Evolutionary conservation across 2,797 vertebrate genomes (phyloP).

Genomic region (Gallinago solitaria): DNA sequence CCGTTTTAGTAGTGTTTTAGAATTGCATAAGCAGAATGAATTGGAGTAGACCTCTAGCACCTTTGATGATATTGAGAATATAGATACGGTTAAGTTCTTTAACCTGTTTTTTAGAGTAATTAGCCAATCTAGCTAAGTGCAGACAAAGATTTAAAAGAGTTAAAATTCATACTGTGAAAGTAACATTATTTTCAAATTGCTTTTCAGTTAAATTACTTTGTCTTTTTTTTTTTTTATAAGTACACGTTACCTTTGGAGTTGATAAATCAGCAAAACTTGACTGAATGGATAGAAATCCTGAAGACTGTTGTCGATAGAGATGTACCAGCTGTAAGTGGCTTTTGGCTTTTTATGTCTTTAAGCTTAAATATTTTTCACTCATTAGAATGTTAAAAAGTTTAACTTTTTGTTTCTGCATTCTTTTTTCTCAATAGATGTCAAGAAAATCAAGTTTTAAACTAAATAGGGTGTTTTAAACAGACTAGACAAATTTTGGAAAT

Average conservation of each 20-base stretch:
- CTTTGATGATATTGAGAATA: background rate
- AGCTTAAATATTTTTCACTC: background rate
- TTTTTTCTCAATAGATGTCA: background rate
- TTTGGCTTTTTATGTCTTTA: background rate
- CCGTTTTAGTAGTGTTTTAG: background rate
- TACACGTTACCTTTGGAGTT: slow-evolving; percentile 97
- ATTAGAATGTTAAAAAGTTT: background rate
- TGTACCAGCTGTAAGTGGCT: slow-evolving; percentile 90
- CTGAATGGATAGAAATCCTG: slow-evolving; percentile 98
- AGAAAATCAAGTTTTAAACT: background rate
- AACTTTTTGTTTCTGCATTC: background rate
- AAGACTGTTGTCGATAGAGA: slow-evolving; percentile 97
- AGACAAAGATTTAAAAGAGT: background rate
- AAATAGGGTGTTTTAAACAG: background rate
- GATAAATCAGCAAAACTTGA: slow-evolving; percentile 97
- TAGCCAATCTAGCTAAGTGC: background rate
- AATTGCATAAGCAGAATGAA: background rate
- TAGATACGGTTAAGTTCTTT: background rate
- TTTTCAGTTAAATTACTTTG: background rate
- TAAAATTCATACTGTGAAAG: background rate
- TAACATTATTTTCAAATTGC: background rate
- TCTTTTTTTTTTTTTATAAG: slow-evolving; percentile 68
- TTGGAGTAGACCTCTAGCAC: background rate
- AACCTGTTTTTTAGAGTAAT: background rate
- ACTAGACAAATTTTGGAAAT: background rate